Percentiles rank a stretch among this genome's conserved stretches.
Conservation (phyloP, 2,888 invertebrate species). For the Philaethria dido region DNA sequence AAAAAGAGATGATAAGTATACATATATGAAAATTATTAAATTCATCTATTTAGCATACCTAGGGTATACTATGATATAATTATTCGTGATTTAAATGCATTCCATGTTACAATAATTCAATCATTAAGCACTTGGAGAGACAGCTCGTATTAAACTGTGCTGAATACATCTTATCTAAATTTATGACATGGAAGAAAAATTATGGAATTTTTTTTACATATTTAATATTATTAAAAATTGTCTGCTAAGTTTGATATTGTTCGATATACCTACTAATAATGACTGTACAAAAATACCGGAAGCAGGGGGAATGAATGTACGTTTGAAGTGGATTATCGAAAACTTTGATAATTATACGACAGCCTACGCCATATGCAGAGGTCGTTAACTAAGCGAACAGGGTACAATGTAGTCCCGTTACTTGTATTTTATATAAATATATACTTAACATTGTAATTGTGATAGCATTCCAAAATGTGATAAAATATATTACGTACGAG, state of each 20-base stretch:
- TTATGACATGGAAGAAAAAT: too few relatives aligned
- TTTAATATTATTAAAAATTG: too few relatives aligned
- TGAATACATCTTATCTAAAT: too few relatives aligned
- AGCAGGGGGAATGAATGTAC: constrained; percentile 69
- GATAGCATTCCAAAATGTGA: background rate
- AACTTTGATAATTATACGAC: constrained; percentile 50
- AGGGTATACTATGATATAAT: too few relatives aligned
- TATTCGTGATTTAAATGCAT: background rate
- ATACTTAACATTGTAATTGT: background rate
- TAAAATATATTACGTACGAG: too few relatives aligned
- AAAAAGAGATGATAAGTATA: too few relatives aligned
- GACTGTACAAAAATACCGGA: constrained; percentile 36
- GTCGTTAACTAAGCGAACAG: constrained; percentile 53
- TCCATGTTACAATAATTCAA: background rate
- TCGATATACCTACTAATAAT: constrained; percentile 26
- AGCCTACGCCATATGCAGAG: constrained; percentile 59
- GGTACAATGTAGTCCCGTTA: constrained; percentile 27
- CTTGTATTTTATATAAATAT: background rate
- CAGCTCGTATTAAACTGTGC: background rate
- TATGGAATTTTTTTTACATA: too few relatives aligned
- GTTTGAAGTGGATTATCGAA: constrained; percentile 73
- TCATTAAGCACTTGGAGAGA: background rate
- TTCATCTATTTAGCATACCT: background rate
- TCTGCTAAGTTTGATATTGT: too few relatives aligned
- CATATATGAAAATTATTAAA: too few relatives aligned